Conservation (phyloP, 1,140 invertebrate genomes). For the Lasaia peninsularis region DNA sequence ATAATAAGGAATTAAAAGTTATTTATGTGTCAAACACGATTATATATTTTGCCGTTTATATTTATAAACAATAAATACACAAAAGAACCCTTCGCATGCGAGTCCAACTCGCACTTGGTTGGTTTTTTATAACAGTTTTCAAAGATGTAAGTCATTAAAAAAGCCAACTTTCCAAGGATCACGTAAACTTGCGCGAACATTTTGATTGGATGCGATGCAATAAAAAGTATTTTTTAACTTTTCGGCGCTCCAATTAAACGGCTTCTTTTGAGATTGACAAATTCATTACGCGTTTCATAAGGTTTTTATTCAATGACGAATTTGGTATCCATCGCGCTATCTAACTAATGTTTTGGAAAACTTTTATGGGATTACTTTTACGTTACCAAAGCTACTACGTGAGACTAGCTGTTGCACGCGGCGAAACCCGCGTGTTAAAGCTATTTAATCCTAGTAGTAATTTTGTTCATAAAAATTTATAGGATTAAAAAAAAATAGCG, state of each 20-base stretch:
- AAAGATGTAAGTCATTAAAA: constrained; percentile 35
- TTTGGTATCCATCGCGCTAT: neutral
- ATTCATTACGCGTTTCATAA: constrained; percentile 37
- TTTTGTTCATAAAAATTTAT: too few relatives aligned
- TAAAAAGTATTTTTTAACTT: constrained; percentile 38
- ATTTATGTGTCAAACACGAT: too few relatives aligned
- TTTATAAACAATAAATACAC: too few relatives aligned
- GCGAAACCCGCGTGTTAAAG: too few relatives aligned
- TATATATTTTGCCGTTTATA: too few relatives aligned
- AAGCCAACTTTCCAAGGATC: constrained; percentile 26
- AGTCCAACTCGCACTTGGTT: too few relatives aligned
- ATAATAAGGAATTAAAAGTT: too few relatives aligned
- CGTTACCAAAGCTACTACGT: too few relatives aligned
- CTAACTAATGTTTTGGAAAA: neutral
- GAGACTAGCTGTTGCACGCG: too few relatives aligned
- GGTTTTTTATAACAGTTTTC: constrained; percentile 13
- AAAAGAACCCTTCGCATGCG: too few relatives aligned
- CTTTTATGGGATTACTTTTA: neutral
- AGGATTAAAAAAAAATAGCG: too few relatives aligned
- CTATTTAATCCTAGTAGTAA: too few relatives aligned
- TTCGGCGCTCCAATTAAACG: constrained; percentile 37
- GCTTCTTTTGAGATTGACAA: constrained; percentile 30
- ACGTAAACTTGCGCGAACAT: constrained; percentile 29
- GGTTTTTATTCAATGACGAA: neutral
- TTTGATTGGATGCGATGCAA: constrained; percentile 43